phyloP scores from a whole-genome alignment of 2,888 invertebrate species.

The Aphodius sticticus region DNA sequence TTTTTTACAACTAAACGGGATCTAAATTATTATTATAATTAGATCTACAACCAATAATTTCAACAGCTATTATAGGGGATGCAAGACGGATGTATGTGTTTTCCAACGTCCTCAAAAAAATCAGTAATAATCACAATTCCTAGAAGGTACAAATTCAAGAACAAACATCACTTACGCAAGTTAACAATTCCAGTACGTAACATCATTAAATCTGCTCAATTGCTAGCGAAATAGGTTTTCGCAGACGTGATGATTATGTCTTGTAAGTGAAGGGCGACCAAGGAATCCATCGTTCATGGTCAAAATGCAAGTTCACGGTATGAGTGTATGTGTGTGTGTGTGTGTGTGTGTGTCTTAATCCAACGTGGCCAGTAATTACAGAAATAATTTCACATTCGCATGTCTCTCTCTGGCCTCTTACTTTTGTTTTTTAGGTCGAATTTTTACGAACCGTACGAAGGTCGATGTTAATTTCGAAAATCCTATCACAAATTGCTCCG shows the following conservation, averaged over 20 bases:
- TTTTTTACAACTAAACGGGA: too few relatives aligned
- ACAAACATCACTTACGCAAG: neutral
- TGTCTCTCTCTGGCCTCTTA: neutral
- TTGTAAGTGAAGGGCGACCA: neutral
- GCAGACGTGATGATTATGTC: conserved; percentile 4
- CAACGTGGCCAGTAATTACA: neutral
- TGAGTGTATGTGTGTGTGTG: neutral
- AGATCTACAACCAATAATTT: too few relatives aligned
- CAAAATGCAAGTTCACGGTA: neutral
- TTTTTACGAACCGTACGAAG: neutral
- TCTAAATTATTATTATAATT: too few relatives aligned
- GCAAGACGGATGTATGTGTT: too few relatives aligned
- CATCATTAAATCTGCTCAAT: neutral
- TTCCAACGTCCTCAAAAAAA: too few relatives aligned
- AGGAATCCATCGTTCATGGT: neutral
- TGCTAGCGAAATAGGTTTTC: neutral
- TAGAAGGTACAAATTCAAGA: too few relatives aligned
- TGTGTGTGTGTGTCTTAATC: neutral
- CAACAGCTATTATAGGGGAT: too few relatives aligned
- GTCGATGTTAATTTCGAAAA: neutral
- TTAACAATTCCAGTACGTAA: neutral
- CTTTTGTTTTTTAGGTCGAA: neutral
- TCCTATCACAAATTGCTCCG: neutral
- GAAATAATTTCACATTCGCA: conserved; percentile 4
- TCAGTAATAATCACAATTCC: too few relatives aligned